These are phyloP conservation scores for Lissocephala sabroskyi DNA, from an alignment of 2,888 invertebrate genomes.

Conservation along the genomic window DNA sequence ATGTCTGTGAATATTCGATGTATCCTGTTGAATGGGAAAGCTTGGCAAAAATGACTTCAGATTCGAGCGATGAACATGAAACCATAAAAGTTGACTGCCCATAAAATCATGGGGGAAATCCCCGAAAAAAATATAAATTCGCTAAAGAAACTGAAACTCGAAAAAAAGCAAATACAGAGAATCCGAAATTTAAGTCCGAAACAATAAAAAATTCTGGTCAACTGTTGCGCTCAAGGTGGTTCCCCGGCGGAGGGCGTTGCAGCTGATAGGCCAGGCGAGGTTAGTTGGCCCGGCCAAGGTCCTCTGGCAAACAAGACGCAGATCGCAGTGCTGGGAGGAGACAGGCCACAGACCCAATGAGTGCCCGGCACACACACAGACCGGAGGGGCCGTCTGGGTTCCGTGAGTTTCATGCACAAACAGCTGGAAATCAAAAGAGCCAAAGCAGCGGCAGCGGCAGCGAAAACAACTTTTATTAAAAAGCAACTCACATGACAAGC, in stretches of 20 bases:
- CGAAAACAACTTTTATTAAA: slow-evolving; percentile 31
- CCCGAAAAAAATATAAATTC: slow-evolving; percentile 10
- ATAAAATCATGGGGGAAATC: no score
- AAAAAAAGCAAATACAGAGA: no score
- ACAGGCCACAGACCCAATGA: no score
- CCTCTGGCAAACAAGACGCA: slow-evolving; percentile 18
- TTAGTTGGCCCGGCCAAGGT: slow-evolving; percentile 23
- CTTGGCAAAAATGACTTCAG: slow-evolving; percentile 7
- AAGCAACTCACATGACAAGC: slow-evolving; percentile 14
- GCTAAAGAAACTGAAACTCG: neutral
- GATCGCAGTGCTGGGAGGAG: slow-evolving; percentile 2
- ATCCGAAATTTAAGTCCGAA: no score
- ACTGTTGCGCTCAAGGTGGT: slow-evolving; percentile 26
- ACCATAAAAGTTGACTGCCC: slow-evolving; percentile 4
- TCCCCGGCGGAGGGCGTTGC: neutral
- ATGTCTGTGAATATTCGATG: no score
- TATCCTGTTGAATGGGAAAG: no score
- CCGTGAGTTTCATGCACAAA: slow-evolving; percentile 15
- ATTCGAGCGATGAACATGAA: neutral
- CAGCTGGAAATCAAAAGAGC: slow-evolving; percentile 16
- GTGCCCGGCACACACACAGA: neutral
- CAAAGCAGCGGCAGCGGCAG: neutral
- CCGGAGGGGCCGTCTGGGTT: neutral
- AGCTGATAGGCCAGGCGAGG: neutral
- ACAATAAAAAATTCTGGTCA: slow-evolving; percentile 10